These are phyloP conservation scores for Bubo bubo DNA, from an alignment of 2,113 vertebrate genomes.

Conservation along the genomic window DNA sequence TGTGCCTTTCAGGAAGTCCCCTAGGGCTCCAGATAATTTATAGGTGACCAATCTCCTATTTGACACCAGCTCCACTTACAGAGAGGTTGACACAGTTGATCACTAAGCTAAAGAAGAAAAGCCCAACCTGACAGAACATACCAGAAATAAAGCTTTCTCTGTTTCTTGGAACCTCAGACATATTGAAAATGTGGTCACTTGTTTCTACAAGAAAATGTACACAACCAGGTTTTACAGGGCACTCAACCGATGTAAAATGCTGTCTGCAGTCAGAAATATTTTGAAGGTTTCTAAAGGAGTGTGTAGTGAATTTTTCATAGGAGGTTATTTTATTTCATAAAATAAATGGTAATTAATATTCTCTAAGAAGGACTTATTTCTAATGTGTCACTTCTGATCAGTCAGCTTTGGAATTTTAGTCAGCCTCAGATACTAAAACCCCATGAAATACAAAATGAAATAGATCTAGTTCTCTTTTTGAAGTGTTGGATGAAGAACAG, in stretches of 20 bases:
- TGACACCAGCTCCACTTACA: not conserved
- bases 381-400: not conserved
- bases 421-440: not conserved
- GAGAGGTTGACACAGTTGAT: not conserved
- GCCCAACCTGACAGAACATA: slow-evolving; percentile 45
- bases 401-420: not conserved
- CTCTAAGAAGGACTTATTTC: not conserved
- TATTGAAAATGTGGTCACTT: not conserved
- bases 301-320: not conserved
- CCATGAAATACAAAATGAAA: not conserved
- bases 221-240: not conserved
- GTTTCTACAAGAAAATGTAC: slow-evolving; percentile 13
- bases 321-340: not conserved
- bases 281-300: not conserved
- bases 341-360: not conserved
- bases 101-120: slow-evolving; percentile 51
- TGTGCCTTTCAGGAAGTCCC: slow-evolving; percentile 72
- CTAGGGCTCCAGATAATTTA: slow-evolving; percentile 62
- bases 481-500: not conserved
- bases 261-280: not conserved
- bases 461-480: not conserved
- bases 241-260: slow-evolving; percentile 27
- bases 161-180: not conserved
- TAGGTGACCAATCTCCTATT: not conserved
- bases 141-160: slow-evolving; percentile 72